Conservation (phyloP, 2,888 invertebrate genomes). For the Cybosia mesomella region DNA sequence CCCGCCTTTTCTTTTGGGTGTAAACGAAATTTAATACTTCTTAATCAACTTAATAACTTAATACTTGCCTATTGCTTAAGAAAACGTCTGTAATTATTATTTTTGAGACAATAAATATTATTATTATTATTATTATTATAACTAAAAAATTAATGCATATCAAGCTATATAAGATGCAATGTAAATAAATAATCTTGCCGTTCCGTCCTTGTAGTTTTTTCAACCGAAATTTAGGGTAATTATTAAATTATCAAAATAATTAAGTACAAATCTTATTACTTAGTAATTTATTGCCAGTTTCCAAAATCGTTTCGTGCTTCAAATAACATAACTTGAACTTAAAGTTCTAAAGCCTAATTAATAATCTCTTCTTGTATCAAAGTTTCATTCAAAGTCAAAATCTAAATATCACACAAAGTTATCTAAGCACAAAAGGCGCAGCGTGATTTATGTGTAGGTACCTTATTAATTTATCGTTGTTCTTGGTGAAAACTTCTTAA, state of each 20-base stretch:
- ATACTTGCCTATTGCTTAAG: too few relatives aligned
- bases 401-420: slow-evolving; percentile 13
- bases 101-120: too few relatives aligned
- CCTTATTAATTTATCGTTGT: not conserved
- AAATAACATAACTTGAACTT: not conserved
- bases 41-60: too few relatives aligned
- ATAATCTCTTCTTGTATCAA: slow-evolving; percentile 10
- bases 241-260: too few relatives aligned
- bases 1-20: too few relatives aligned
- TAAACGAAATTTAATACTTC: too few relatives aligned
- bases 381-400: slow-evolving; percentile 10
- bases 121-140: too few relatives aligned
- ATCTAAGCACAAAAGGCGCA: not conserved
- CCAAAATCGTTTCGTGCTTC: not conserved
- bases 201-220: too few relatives aligned
- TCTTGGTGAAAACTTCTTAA: not conserved
- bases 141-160: not conserved
- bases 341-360: slow-evolving; percentile 1
- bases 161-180: not conserved
- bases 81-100: too few relatives aligned
- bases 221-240: not conserved
- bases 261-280: too few relatives aligned
- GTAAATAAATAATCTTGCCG: too few relatives aligned
- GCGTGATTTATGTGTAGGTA: not conserved
- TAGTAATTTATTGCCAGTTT: not conserved